Evolutionary conservation across 2,113 vertebrate species (phyloP).

Genomic region (Ammospiza caudacuta): DNA sequence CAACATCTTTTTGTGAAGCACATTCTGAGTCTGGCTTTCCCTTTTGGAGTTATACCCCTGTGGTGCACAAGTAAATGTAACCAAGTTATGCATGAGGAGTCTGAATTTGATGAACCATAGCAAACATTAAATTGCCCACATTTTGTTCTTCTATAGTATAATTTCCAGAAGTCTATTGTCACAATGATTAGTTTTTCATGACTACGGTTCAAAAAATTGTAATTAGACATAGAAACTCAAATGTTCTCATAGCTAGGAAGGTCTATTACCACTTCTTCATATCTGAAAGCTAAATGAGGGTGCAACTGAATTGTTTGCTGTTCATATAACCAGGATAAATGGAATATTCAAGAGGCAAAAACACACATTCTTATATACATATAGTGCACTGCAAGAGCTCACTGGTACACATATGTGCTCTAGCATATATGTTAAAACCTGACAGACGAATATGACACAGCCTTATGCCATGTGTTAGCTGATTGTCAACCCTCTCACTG

Average conservation of each 20-base stretch:
- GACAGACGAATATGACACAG: background rate
- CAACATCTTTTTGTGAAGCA: constrained; percentile 8
- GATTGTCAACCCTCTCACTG: background rate
- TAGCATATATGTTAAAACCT: background rate
- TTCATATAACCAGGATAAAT: background rate
- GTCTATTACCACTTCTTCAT: constrained; percentile 54
- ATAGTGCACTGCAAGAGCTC: background rate
- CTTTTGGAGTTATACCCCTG: constrained; percentile 38
- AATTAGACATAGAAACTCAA: constrained; percentile 60
- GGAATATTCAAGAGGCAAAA: background rate
- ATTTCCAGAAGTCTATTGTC: constrained; percentile 58
- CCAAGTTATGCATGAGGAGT: constrained; percentile 52
- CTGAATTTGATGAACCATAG: constrained; percentile 57
- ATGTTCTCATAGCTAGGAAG: constrained; percentile 35
- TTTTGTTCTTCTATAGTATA: constrained; percentile 47
- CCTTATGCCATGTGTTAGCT: background rate
- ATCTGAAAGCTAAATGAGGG: constrained; percentile 19
- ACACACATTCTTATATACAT: background rate
- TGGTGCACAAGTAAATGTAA: constrained; percentile 50
- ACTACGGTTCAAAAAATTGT: constrained; percentile 52
- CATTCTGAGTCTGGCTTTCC: constrained; percentile 16
- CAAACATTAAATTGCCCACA: constrained; percentile 50
- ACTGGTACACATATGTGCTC: background rate
- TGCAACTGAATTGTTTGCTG: background rate
- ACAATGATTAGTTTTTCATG: constrained; percentile 49